phyloP scores from a whole-genome alignment of 2,113 vertebrate species.

The cattle (Bos taurus) region ARS-UCD2.0 NC_037336.1:8288001-8288500 shows the following conservation, averaged over 20 bases:
- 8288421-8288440: not conserved
- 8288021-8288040: not conserved
- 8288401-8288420: not conserved
- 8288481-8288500: not conserved
- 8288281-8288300: not conserved
- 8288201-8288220: not conserved
- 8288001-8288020: not conserved
- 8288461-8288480: not conserved
- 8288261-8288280: not conserved
- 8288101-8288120: not conserved
- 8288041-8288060: not conserved
- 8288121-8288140: not conserved
- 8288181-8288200: not conserved
- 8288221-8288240: not conserved
- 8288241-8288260: not conserved
- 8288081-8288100: not conserved
- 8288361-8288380: not conserved
- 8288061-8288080: not conserved
- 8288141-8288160: not conserved
- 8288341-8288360: not conserved
- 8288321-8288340: constrained; percentile 33
- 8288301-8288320: not conserved
- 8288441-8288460: not conserved
- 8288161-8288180: not conserved
- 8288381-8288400: not conserved